These are phyloP conservation scores for Hemithea aestivaria DNA, from an alignment of 2,888 invertebrate genomes.

Conservation along the genomic window DNA sequence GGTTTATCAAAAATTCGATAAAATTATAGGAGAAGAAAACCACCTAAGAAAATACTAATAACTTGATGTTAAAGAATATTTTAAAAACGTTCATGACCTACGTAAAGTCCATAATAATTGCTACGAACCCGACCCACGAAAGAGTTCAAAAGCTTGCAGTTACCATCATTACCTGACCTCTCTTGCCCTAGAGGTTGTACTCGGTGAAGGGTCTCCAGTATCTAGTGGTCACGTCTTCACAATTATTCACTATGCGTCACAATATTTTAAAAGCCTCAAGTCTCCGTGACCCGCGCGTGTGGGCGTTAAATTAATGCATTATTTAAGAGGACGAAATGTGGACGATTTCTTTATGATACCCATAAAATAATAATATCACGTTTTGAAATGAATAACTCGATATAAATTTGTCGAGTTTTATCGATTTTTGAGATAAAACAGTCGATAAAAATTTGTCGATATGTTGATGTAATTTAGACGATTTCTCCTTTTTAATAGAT, in stretches of 20 bases:
- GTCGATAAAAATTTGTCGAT: slow-evolving; percentile 15
- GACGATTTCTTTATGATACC: neutral
- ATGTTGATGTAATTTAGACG: no score
- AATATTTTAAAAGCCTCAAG: slow-evolving; percentile 71
- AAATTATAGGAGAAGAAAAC: no score
- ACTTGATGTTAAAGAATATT: no score
- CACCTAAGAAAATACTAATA: no score
- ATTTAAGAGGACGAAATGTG: slow-evolving; percentile 45
- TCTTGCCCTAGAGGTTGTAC: neutral
- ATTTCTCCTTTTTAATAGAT: no score
- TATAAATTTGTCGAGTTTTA: slow-evolving; percentile 17
- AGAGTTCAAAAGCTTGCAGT: neutral
- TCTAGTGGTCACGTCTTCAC: slow-evolving; percentile 27
- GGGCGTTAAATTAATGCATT: slow-evolving; percentile 62
- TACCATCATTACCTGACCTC: slow-evolving; percentile 5
- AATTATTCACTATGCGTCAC: slow-evolving; percentile 65
- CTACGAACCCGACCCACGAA: no score
- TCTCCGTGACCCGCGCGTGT: slow-evolving; percentile 59
- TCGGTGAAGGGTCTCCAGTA: slow-evolving; percentile 9
- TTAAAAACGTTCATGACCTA: no score
- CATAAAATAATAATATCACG: no score
- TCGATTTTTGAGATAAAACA: no score
- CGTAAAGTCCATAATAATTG: no score
- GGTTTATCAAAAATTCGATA: no score
- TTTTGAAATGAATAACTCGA: no score